Conservation (phyloP, 2,797 vertebrate genomes). For the Hylomyscus alleni region DNA sequence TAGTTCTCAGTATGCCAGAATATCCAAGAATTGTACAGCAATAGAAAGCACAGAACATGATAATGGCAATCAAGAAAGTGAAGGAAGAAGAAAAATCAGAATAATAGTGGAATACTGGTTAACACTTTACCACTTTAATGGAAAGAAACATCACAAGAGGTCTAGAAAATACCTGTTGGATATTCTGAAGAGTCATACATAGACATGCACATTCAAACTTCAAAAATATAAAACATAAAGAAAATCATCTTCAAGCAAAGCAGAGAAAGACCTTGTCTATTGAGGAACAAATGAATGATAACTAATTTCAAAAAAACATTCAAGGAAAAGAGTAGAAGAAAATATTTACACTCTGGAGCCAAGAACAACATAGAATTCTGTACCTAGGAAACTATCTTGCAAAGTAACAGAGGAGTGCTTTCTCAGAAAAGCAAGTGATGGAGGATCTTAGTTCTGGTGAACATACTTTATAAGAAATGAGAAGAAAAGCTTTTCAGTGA, state of each 20-base stretch:
- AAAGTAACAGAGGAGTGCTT: not conserved
- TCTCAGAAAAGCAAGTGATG: not conserved
- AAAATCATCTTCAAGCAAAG: not conserved
- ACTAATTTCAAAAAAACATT: not conserved
- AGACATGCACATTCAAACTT: not conserved
- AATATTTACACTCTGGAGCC: not conserved
- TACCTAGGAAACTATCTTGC: not conserved
- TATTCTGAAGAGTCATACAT: not conserved
- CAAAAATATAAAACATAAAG: not conserved
- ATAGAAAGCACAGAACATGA: not conserved
- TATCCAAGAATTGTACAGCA: not conserved
- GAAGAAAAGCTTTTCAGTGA: not conserved
- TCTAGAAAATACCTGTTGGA: not conserved
- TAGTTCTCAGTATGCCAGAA: not conserved
- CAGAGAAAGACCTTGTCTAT: not conserved
- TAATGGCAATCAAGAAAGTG: not conserved
- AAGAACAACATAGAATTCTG: not conserved
- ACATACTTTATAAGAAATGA: not conserved
- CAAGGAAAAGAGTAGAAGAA: not conserved
- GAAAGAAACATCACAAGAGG: not conserved
- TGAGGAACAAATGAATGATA: not conserved
- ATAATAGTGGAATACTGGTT: not conserved
- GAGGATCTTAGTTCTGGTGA: not conserved
- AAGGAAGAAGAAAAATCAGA: not conserved
- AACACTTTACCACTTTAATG: not conserved